These are phyloP conservation scores for Cerceris ruficornis DNA, from an alignment of 2,888 invertebrate species.

Conservation along the genomic window DNA sequence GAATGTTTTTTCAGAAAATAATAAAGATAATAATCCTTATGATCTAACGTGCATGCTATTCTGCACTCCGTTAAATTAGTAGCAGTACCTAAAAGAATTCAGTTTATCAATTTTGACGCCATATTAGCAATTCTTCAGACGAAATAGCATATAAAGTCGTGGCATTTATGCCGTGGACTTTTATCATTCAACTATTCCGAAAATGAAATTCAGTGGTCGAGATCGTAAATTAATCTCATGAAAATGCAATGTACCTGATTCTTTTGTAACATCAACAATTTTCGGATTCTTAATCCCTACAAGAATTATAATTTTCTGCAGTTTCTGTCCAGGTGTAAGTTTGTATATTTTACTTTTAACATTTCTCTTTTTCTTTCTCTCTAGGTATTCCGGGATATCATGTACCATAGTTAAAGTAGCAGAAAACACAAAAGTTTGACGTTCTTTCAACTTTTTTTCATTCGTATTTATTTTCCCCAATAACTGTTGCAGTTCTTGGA, in stretches of 20 bases:
- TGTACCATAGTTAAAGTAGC: conserved; percentile 97
- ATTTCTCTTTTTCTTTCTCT: conserved; percentile 82
- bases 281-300: conserved; percentile 95
- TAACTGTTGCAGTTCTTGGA: conserved; percentile 93
- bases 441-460: conserved; percentile 83
- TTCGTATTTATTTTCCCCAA: conserved; percentile 91
- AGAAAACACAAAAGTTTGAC: conserved; percentile 98
- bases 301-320: conserved; percentile 89
- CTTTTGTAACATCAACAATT: conserved; percentile 94
- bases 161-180: background rate
- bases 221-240: conserved; percentile 5
- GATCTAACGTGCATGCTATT: conserved; percentile 89
- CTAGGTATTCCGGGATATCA: conserved; percentile 89
- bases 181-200: no score
- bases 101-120: conserved; percentile 1
- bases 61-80: conserved; percentile 92
- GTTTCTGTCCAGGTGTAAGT: conserved; percentile 89
- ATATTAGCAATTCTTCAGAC: no score
- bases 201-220: no score
- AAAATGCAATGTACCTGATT: conserved; percentile 84
- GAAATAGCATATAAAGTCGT: no score
- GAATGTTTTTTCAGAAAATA: conserved; percentile 93
- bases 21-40: conserved; percentile 96
- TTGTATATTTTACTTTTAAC: conserved; percentile 84
- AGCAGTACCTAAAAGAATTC: conserved; percentile 87